These are phyloP conservation scores for Watsonalla binaria DNA, from an alignment of 2,888 invertebrate species.

Conservation along the genomic window DNA sequence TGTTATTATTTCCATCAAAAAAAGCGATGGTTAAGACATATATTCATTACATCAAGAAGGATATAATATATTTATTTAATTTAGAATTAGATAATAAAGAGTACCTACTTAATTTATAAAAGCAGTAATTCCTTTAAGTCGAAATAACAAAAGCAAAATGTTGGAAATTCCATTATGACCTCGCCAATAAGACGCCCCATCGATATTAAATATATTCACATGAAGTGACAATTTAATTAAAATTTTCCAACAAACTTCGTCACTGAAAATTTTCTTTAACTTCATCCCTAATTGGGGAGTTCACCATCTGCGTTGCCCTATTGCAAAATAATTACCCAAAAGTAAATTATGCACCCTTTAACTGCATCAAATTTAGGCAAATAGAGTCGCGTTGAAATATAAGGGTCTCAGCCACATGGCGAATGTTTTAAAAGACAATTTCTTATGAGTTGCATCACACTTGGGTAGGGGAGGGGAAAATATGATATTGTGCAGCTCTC, in stretches of 20 bases:
- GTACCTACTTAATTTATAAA: no score
- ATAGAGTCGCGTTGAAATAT: constrained; percentile 63
- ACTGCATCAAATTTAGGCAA: constrained; percentile 70
- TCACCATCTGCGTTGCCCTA: constrained; percentile 71
- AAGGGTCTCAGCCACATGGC: constrained; percentile 65
- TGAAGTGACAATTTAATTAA: constrained; percentile 52
- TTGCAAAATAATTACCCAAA: constrained; percentile 72
- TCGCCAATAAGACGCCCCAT: constrained; percentile 7
- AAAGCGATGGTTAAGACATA: no score
- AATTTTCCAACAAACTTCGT: constrained; percentile 53
- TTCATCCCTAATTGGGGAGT: constrained; percentile 47
- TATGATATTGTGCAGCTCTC: constrained; percentile 47
- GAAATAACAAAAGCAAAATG: no score
- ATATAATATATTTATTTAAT: no score
- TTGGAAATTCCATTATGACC: background rate
- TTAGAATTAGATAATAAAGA: no score
- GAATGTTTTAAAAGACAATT: constrained; percentile 60
- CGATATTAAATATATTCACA: constrained; percentile 40
- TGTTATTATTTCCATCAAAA: no score
- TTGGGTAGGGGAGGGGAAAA: constrained; percentile 38
- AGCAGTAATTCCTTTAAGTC: no score
- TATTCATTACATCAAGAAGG: no score
- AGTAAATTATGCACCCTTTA: constrained; percentile 77
- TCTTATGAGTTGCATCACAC: constrained; percentile 50
- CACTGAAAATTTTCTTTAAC: constrained; percentile 52